phyloP scores from a whole-genome alignment of 2,113 vertebrate genomes.

The Corythornis cristatus region DNA sequence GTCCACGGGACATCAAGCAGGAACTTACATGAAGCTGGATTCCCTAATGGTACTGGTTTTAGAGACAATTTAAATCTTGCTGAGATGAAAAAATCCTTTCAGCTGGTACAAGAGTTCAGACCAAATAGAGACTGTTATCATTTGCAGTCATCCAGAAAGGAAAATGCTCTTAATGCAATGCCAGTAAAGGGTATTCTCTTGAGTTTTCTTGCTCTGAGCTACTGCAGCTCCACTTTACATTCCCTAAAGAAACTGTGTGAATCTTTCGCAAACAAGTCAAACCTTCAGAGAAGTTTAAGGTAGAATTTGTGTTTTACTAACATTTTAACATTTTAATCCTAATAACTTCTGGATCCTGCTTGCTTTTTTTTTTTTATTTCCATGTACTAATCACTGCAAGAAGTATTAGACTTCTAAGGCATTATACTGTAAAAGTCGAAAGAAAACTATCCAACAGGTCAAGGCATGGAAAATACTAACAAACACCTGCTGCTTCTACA shows the following conservation, averaged over 20 bases:
- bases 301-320: background rate
- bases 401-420: background rate
- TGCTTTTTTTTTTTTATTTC: background rate
- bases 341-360: background rate
- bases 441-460: constrained; percentile 14
- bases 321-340: background rate
- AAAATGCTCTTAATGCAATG: constrained; percentile 39
- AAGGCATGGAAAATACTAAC: constrained; percentile 16
- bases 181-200: constrained; percentile 10
- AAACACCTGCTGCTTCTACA: constrained; percentile 50
- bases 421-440: background rate
- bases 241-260: constrained; percentile 25
- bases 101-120: constrained; percentile 37
- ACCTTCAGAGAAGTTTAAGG: background rate
- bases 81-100: background rate
- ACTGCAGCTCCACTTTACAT: constrained; percentile 37
- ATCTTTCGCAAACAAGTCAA: background rate
- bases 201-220: background rate
- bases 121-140: constrained; percentile 44
- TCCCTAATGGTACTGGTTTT: background rate
- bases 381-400: background rate
- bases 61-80: background rate
- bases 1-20: background rate
- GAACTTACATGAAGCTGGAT: background rate
- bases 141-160: constrained; percentile 58